Base-by-base conservation (phyloP, 2,113 vertebrate species). In the Megaceryle torquata region DNA sequence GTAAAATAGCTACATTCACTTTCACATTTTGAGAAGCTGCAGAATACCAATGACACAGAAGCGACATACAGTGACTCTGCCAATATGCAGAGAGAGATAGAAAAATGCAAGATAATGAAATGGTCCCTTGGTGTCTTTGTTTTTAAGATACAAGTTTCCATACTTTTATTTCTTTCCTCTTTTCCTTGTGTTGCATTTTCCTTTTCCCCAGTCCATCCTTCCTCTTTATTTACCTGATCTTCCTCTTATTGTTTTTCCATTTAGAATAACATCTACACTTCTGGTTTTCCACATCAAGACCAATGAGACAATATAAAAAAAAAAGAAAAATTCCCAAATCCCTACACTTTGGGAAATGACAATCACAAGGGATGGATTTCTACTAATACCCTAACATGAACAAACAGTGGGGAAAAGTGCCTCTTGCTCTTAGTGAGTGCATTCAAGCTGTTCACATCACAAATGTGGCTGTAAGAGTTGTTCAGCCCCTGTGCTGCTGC, bases 161-260 rank as follows among this genome's bases (percentile, higher is more conserved):
- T 80, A 31, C 18, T 57, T 93, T 22, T 65, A 29, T 56, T 94
- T 61, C 64, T 82, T 79, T 86, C 21, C 69, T 11, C 16, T 83
- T 70, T 92, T 79, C 28, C 17, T 43, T 29, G 6, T 46, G 17
- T 68, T 69, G 37, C 60, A 10, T 44, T 87, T 91, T 68, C 31
- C 53, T 25, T 37, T 79, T 95, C 77, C 60, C 69, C 44, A 77
- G 71, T 51, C 26, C 51, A 28, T 63, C 39, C 83, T 96, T 93
- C 91, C 81, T 91, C 86, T 93, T 92, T 53, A 82, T 91, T 89
- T 91, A 64, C 65, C 43, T 90, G 80, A 60, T 10, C 9, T 76
- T 33, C 11, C 26, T 75, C 53, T 57, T 53, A 69, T 22, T 95
- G 57, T 91, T 91, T 68, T 79, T 50, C 44, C 37, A 56, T 11